Conservation (phyloP, 2,797 vertebrate species). For the Tauraco hartlaubi region DNA sequence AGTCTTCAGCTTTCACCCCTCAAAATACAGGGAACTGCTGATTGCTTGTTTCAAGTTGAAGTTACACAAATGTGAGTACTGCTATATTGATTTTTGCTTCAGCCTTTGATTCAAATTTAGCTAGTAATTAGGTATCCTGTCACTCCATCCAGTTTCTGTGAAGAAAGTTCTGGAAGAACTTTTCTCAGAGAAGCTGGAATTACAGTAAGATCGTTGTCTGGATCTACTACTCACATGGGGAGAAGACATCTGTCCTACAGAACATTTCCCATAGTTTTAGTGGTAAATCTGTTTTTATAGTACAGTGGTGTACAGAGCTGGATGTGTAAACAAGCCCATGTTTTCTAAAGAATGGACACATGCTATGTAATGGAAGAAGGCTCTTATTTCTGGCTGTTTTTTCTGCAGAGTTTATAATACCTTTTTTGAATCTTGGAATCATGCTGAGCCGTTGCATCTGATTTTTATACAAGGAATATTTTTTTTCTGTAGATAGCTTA, state of each 20-base stretch:
- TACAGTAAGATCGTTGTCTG: neutral
- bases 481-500: neutral
- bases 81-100: neutral
- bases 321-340: neutral
- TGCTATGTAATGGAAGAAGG: neutral
- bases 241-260: neutral
- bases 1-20: neutral
- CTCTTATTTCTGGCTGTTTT: neutral
- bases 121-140: neutral
- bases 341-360: neutral
- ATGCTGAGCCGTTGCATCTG: neutral
- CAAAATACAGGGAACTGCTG: neutral
- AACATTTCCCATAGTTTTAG: rapidly evolving
- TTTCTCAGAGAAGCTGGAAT: neutral
- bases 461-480: neutral
- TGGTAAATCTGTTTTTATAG: neutral
- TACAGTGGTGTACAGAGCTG: neutral
- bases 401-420: neutral
- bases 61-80: neutral
- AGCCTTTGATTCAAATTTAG: neutral
- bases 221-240: neutral
- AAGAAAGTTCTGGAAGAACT: neutral
- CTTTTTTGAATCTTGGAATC: neutral
- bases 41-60: neutral
- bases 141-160: neutral